These are phyloP conservation scores for Tyrannus savana DNA, from an alignment of 2,113 vertebrate species.

Conservation along the genomic window DNA sequence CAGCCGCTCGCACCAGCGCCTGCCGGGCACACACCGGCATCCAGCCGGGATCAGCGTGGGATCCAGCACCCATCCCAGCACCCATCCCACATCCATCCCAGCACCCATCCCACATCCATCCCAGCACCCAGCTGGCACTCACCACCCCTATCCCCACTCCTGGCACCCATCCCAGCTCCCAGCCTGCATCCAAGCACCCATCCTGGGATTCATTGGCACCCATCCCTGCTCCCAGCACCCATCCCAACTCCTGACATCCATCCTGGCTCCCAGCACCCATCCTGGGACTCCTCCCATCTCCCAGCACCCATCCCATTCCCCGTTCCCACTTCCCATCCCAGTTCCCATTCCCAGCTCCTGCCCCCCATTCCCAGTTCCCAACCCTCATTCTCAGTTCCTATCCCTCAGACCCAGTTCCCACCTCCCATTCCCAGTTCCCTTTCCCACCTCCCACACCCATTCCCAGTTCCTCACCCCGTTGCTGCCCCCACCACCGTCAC, in stretches of 20 bases:
- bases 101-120: not conserved
- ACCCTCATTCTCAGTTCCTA: not conserved
- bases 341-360: not conserved
- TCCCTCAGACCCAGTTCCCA: not conserved
- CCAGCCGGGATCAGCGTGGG: not conserved
- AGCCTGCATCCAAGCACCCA: too few relatives aligned
- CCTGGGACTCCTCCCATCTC: not conserved
- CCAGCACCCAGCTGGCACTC: not conserved
- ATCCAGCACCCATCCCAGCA: not conserved
- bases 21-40: not conserved
- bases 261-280: not conserved
- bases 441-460: not conserved
- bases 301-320: too few relatives aligned
- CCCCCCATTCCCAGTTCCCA: not conserved
- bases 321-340: too few relatives aligned
- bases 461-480: not conserved
- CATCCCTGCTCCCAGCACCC: too few relatives aligned
- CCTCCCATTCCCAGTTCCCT: not conserved
- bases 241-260: too few relatives aligned
- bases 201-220: not conserved
- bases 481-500: not conserved
- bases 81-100: not conserved
- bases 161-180: not conserved
- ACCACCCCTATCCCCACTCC: not conserved
- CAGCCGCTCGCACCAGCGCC: slow-evolving; percentile 83